Evolutionary conservation across 2,888 invertebrate species (phyloP).

Genomic region (Leucozona laternaria): DNA sequence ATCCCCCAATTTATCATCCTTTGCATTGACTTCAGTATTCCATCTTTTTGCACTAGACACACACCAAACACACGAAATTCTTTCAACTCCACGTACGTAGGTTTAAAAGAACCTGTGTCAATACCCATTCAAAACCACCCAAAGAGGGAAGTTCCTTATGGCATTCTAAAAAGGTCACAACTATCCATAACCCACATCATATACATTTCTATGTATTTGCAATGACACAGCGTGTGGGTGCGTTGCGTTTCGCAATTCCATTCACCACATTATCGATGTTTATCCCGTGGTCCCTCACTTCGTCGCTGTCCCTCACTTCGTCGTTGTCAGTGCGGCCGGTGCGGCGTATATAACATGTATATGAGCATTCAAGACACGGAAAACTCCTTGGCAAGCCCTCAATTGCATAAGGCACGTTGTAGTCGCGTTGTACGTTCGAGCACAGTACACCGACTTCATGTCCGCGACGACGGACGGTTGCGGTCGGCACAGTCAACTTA

Average conservation of each 20-base stretch:
- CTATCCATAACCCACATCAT: conserved; percentile 57
- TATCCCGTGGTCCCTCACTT: not conserved
- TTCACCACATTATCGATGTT: conserved; percentile 38
- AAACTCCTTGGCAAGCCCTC: conserved; percentile 51
- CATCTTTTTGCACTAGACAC: not conserved
- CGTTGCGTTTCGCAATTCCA: conserved; percentile 48
- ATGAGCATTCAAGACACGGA: conserved; percentile 27
- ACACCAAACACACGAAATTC: not conserved
- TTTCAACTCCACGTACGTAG: not conserved
- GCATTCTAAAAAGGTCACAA: conserved; percentile 58
- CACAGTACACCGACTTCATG: not conserved
- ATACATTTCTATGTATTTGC: not conserved
- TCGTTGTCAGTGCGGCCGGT: not conserved
- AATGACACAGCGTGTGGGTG: conserved; percentile 57
- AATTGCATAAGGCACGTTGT: conserved; percentile 41
- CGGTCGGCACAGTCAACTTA: conserved; percentile 44
- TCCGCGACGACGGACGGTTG: not conserved
- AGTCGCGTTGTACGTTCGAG: not conserved
- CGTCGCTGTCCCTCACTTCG: not conserved
- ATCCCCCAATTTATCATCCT: conserved; percentile 27
- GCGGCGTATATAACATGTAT: not conserved
- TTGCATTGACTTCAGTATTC: conserved; percentile 4
- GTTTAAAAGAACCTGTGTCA: conserved; percentile 1
- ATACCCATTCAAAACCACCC: conserved; percentile 52
- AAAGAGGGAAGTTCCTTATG: conserved; percentile 56